Evolutionary conservation across 2,797 vertebrate genomes (phyloP).

Genomic region (Oreortyx pictus): DNA sequence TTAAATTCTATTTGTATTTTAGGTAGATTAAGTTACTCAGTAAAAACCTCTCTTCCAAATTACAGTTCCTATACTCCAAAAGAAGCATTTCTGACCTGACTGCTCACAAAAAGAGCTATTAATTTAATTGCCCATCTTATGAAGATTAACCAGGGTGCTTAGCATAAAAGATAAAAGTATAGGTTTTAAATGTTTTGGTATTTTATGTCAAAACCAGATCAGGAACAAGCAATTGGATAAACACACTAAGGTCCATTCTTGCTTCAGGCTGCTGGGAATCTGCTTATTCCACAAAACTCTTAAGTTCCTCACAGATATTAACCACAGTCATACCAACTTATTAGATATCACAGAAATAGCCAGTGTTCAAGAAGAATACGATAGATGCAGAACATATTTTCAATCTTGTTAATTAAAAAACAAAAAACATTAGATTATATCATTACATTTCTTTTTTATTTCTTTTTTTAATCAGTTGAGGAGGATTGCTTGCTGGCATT

Average conservation of each 20-base stretch:
- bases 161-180: background rate
- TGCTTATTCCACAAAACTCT: rapidly evolving
- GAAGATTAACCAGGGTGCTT: background rate
- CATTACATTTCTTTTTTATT: background rate
- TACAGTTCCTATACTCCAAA: background rate
- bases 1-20: background rate
- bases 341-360: background rate
- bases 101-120: background rate
- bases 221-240: background rate
- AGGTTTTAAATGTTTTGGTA: background rate
- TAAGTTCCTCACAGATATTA: background rate
- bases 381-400: background rate
- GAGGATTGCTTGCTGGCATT: background rate
- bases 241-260: background rate
- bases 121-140: background rate
- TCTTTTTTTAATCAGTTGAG: background rate
- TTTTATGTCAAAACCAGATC: background rate
- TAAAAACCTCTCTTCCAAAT: background rate
- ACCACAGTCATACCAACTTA: background rate
- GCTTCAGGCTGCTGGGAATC: background rate
- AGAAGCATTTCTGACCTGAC: background rate
- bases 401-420: background rate
- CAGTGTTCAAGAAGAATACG: background rate
- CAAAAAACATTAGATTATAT: background rate
- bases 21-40: background rate